Conservation (phyloP, 2,888 invertebrate species). For the Cosmia trapezina region DNA sequence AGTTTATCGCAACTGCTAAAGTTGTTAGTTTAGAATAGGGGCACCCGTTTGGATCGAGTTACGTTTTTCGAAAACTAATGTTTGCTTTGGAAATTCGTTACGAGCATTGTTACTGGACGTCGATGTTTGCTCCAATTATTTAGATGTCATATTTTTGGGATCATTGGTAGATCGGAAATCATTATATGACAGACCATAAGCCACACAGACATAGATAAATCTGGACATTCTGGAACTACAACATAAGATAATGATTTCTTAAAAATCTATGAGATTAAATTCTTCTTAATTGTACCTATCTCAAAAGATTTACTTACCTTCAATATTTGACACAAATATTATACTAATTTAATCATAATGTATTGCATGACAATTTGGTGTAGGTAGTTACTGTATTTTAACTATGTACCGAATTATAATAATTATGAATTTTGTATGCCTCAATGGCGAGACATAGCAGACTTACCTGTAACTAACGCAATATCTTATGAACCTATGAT, state of each 20-base stretch:
- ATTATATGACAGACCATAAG: background rate
- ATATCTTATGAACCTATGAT: no score
- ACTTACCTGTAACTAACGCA: no score
- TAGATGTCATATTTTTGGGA: slow-evolving; percentile 76
- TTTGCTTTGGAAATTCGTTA: slow-evolving; percentile 90
- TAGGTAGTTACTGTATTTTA: no score
- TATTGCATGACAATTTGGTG: no score
- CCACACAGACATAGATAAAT: background rate
- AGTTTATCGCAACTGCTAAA: slow-evolving; percentile 29
- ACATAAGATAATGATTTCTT: background rate
- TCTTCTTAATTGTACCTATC: background rate
- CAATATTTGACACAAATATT: background rate
- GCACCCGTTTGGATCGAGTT: slow-evolving; percentile 87
- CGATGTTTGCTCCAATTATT: slow-evolving; percentile 80
- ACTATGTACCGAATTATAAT: no score
- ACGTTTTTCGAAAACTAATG: slow-evolving; percentile 85
- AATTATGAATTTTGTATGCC: no score
- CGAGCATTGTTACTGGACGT: slow-evolving; percentile 82
- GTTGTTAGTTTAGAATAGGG: slow-evolving; percentile 72
- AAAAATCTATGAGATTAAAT: background rate
- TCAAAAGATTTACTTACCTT: background rate
- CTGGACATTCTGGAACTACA: background rate
- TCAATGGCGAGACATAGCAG: no score
- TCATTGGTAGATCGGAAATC: slow-evolving; percentile 15
- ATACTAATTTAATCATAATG: no score